These are phyloP conservation scores for Meandrusa payeni DNA, from an alignment of 2,888 invertebrate species.

Conservation along the genomic window DNA sequence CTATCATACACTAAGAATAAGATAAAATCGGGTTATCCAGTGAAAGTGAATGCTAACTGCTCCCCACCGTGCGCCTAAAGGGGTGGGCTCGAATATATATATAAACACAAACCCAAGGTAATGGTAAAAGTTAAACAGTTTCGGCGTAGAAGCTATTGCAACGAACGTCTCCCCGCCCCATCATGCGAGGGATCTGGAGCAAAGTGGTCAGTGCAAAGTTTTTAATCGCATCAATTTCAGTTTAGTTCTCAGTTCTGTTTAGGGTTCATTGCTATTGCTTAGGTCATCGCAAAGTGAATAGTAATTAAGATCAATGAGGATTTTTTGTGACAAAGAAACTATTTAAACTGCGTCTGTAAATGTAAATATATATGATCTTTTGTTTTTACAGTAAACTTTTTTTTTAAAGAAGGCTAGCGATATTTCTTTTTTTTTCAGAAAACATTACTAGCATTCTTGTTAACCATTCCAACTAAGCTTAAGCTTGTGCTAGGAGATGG, in stretches of 20 bases:
- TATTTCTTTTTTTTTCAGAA: too few relatives aligned
- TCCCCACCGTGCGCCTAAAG: slow-evolving; percentile 48
- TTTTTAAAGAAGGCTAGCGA: too few relatives aligned
- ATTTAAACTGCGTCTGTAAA: too few relatives aligned
- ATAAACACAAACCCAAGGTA: slow-evolving; percentile 55
- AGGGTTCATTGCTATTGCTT: too few relatives aligned
- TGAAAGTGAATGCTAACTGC: slow-evolving; percentile 54
- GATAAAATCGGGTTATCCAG: slow-evolving; percentile 30
- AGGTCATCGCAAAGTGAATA: not conserved
- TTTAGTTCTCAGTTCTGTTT: too few relatives aligned
- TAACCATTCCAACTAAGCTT: too few relatives aligned
- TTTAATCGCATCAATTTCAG: not conserved
- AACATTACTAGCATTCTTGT: too few relatives aligned
- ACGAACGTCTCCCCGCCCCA: slow-evolving; percentile 64
- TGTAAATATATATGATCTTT: too few relatives aligned
- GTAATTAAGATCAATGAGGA: not conserved
- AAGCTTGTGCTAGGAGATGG: too few relatives aligned
- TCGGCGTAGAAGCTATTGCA: slow-evolving; percentile 60
- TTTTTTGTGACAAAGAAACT: too few relatives aligned
- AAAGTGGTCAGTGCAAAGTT: slow-evolving; percentile 77
- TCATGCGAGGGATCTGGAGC: slow-evolving; percentile 82
- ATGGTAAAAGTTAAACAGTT: slow-evolving; percentile 65
- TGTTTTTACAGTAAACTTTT: not conserved
- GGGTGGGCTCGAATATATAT: slow-evolving; percentile 62
- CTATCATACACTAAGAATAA: slow-evolving; percentile 17